These are phyloP conservation scores for Magallana angulata DNA, from an alignment of 1,140 invertebrate genomes.

Conservation along the genomic window DNA sequence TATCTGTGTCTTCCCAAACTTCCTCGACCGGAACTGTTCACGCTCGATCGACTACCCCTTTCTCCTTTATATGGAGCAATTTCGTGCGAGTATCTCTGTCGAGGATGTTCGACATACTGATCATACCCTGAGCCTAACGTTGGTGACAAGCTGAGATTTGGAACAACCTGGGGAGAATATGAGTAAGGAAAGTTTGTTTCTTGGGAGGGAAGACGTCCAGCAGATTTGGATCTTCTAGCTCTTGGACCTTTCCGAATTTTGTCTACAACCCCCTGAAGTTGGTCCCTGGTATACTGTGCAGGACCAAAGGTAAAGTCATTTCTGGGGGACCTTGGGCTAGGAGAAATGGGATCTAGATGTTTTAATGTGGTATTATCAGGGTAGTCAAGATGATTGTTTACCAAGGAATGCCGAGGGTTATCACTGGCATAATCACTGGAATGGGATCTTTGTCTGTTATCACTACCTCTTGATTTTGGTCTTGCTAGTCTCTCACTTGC, in stretches of 20 bases:
- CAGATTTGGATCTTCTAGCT: constrained; percentile 53
- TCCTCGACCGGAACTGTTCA: constrained; percentile 61
- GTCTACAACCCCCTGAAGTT: constrained; percentile 78
- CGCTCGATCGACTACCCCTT: constrained; percentile 58
- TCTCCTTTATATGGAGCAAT: constrained; percentile 39
- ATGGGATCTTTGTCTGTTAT: constrained; percentile 18
- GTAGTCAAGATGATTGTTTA: constrained; percentile 20
- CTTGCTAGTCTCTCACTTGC: constrained; percentile 10
- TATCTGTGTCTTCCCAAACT: constrained; percentile 45
- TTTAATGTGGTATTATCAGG: constrained; percentile 55
- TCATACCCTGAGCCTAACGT: constrained; percentile 40
- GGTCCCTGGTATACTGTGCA: constrained; percentile 79
- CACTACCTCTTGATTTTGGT: constrained; percentile 13
- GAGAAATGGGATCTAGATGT: constrained; percentile 48
- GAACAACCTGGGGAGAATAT: constrained; percentile 33
- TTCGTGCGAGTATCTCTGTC: constrained; percentile 58
- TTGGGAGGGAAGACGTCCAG: constrained; percentile 24
- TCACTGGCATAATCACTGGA: constrained; percentile 24
- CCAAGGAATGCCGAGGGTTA: constrained; percentile 38
- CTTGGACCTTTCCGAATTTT: constrained; percentile 76
- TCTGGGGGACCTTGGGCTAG: constrained; percentile 52
- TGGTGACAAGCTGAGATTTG: constrained; percentile 35
- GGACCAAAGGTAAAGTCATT: constrained; percentile 66
- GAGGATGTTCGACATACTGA: constrained; percentile 42
- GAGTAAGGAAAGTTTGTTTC: constrained; percentile 43